phyloP scores from a whole-genome alignment of 1,140 invertebrate species.

The Sitophilus oryzae region DNA sequence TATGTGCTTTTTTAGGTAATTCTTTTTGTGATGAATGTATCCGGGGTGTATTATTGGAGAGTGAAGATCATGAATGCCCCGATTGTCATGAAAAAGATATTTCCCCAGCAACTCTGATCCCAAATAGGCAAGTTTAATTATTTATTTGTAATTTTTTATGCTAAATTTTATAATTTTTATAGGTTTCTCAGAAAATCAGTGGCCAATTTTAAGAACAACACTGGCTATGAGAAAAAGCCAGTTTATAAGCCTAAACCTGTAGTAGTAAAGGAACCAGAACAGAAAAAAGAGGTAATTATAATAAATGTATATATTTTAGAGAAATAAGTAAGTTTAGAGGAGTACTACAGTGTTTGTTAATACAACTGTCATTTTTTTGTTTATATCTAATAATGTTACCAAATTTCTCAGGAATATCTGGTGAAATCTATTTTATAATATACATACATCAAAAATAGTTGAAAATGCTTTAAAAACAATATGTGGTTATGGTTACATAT shows the following conservation, averaged over 20 bases:
- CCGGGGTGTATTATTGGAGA: conserved; percentile 78
- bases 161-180: conserved; percentile 15
- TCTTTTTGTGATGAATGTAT: conserved; percentile 99
- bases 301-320: too few species aligned
- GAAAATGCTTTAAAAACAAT: too few species aligned
- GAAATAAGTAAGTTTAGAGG: too few species aligned
- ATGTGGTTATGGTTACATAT: too few species aligned
- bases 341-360: too few species aligned
- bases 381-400: too few species aligned
- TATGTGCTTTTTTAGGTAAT: conserved; percentile 51
- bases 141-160: neutral
- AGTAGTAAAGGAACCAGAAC: conserved; percentile 4
- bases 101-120: conserved; percentile 86
- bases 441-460: too few species aligned
- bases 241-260: conserved; percentile 30
- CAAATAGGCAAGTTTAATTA: conserved; percentile 54
- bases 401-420: too few species aligned
- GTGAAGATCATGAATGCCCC: conserved; percentile 91
- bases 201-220: conserved; percentile 82
- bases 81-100: conserved; percentile 89
- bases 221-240: conserved; percentile 63
- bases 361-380: neutral
- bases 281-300: conserved; percentile 17
- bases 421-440: too few species aligned
- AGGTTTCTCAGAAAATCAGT: conserved; percentile 83